Conservation (phyloP, 2,113 vertebrate genomes). For the Hystrix brachyura region DNA sequence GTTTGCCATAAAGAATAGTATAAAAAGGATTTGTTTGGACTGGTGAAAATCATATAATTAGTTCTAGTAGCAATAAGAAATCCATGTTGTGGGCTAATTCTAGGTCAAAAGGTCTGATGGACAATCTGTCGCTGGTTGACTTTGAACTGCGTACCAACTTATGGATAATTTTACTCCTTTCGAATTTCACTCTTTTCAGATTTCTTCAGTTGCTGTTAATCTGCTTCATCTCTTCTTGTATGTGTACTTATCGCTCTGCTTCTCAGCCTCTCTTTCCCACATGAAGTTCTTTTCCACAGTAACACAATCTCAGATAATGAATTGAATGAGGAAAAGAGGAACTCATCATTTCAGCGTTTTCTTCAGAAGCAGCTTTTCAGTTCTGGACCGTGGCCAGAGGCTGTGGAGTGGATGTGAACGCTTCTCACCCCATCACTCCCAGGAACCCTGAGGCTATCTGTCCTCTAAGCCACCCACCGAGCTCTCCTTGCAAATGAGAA, state of each 20-base stretch:
- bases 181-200: conserved; percentile 1
- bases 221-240: not conserved
- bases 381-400: not conserved
- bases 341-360: not conserved
- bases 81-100: conserved; percentile 23
- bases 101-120: conserved; percentile 40
- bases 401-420: not conserved
- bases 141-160: not conserved
- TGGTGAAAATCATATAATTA: conserved; percentile 48
- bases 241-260: not conserved
- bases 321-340: not conserved
- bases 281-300: conserved; percentile 15
- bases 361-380: conserved; percentile 3
- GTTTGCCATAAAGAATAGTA: not conserved
- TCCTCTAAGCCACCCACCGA: not conserved
- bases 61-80: conserved; percentile 12
- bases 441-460: not conserved
- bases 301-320: conserved; percentile 11
- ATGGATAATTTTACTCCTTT: conserved; percentile 27
- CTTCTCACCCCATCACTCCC: not conserved
- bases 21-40: conserved; percentile 52
- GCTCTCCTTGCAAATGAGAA: not conserved
- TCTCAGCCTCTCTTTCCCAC: not conserved
- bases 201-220: not conserved
- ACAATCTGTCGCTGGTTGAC: not conserved